These are phyloP conservation scores for Pseudomugil gertrudae DNA, from an alignment of 2,797 vertebrate species.

Conservation along the genomic window DNA sequence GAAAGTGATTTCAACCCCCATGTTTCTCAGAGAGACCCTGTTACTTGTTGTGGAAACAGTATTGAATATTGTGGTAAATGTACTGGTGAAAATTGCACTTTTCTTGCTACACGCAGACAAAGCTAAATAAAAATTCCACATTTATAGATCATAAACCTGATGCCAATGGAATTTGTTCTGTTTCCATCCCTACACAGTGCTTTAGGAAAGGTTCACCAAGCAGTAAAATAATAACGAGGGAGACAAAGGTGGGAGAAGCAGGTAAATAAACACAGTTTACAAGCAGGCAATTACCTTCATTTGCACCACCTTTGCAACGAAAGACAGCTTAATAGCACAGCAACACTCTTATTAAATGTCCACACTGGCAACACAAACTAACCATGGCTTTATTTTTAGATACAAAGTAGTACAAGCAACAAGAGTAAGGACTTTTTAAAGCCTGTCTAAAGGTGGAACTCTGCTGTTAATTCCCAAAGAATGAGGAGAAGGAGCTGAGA, in stretches of 20 bases:
- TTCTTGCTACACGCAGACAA: slow-evolving; percentile 33
- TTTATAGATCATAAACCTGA: slow-evolving; percentile 41
- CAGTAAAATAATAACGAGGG: slow-evolving; percentile 55
- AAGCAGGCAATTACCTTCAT: slow-evolving; percentile 19
- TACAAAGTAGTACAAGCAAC: neutral
- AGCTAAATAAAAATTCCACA: slow-evolving; percentile 23
- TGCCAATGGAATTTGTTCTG: slow-evolving; percentile 35
- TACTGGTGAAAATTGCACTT: slow-evolving; percentile 22
- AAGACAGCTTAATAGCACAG: slow-evolving; percentile 6
- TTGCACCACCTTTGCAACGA: slow-evolving; percentile 13
- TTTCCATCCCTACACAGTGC: slow-evolving; percentile 46
- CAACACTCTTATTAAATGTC: slow-evolving; percentile 12
- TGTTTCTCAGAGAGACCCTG: slow-evolving; percentile 8
- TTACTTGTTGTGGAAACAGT: slow-evolving; percentile 60
- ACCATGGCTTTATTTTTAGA: slow-evolving; percentile 1
- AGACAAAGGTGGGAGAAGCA: slow-evolving; percentile 32
- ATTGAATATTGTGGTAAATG: slow-evolving; percentile 21
- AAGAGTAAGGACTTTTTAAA: slow-evolving; percentile 7
- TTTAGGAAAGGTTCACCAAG: slow-evolving; percentile 38
- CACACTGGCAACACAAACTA: neutral
- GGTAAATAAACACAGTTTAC: slow-evolving; percentile 46
- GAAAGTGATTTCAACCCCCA: slow-evolving; percentile 44
- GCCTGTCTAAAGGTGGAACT: slow-evolving; percentile 38
- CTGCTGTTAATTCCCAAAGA: slow-evolving; percentile 21
- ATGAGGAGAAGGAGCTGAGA: slow-evolving; percentile 36